Evolutionary conservation across 1,140 invertebrate genomes (phyloP), one percentile per base, ranked within the genome.

Genomic region (Spodoptera litura): DNA sequence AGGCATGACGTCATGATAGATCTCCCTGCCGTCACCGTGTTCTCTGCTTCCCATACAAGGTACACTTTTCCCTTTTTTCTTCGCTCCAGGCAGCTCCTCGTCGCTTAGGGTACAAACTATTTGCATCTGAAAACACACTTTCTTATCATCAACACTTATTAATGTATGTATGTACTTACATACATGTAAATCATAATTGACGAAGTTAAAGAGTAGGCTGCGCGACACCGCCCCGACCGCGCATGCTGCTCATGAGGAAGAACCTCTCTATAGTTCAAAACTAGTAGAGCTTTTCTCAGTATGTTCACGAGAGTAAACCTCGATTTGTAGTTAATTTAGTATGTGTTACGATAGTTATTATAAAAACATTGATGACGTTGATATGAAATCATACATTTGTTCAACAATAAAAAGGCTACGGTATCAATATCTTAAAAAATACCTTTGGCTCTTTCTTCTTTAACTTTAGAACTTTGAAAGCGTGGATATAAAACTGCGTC

Each of bases 401-500:
- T 44, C 9, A 44, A 44, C 9, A 44, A 44, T 44, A 44, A 44
- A 2, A 44, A 44, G 4, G 38, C 38, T 38, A 31, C 2, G 35
- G n/a, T 15, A n/a, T 13, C n/a, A 20, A 1, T 0, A 10, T 38
- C n/a, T n/a, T 4, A 55, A 15, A 51, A 27, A 9, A 44, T 83
- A 93, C 92, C 89, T 92, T 92, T 1, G 84, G 83, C 74, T 93
- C 82, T 75, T 77, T 91, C 78, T 94, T 94, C 76, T 91, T 92
- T 31, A 94, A 72, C 78, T 93, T 94, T 5, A 94, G 80, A 6
- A 95, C 94, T 89, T 95, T 95, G 68, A 96, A 92, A 10, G 95
- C 95, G 78, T 95, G 95, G 25, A 96, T 89, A 73, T 90, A 92
- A 84, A 96, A 96, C 56, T 91, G 93, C 20, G 93, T 90, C 2